Base-by-base conservation (phyloP, 2,797 vertebrate species). In the Columba guinea region DNA sequence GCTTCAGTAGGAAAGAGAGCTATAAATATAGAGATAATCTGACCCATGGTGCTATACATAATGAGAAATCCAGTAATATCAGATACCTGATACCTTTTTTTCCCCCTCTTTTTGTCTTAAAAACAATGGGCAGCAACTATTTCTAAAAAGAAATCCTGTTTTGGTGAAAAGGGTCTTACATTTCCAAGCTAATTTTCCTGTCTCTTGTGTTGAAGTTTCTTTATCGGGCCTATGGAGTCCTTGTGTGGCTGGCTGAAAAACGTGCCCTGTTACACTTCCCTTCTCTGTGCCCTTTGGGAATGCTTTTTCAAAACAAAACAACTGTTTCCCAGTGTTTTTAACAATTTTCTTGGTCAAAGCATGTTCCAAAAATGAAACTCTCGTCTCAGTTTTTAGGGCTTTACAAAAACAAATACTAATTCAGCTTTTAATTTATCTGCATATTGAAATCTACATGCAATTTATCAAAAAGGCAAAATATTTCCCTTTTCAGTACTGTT, bases 21-120 rank as follows among this genome's bases (percentile, higher is more conserved):
- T 74, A 24, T 69, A 76, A 88, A 52, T 27, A 51, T 0, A 68
- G 76, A 91, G 53, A 44, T 15, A 58, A 56, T 27, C 52, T 39
- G 52, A 63, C 19, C 44, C 48, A 7, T 0, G 0, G 10, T 15
- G 27, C 67, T 84, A 1, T 27, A 5, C 15, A 48, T 56, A 46
- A 32, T 35, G 39, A 69, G 34, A 90, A 82, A 74, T 69, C 32
- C 34, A 5, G 0, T 59, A 9, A 74, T 8, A 34, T 18, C 60
- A 59, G 32, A 7, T 32, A 74, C 12, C 17, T 11, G 37, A 14
- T 68, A 22, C 7, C 13, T 59, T 51, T 41, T n/a, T 27, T 18
- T 4, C 3, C 24, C 24, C 1, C 3, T 52, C 35, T 89, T 63
- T 87, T 21, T 68, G 37, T 15, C 62, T 80, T 81, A 37, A 75